These are phyloP conservation scores for Itoplectis maculator DNA, from an alignment of 2,888 invertebrate species.

Conservation along the genomic window DNA sequence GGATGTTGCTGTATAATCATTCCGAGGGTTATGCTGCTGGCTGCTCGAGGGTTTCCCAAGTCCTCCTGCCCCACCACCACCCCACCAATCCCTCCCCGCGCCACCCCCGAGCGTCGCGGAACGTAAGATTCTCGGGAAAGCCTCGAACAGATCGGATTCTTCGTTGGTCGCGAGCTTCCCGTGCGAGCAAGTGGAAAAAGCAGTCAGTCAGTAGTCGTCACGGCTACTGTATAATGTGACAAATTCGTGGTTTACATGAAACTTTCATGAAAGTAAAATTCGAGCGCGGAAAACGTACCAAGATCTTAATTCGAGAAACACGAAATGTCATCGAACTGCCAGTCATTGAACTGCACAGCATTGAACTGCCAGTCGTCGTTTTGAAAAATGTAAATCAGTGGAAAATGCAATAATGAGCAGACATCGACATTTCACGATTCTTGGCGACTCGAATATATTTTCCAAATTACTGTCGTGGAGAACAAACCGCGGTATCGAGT, in stretches of 20 bases:
- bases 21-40: slow-evolving; percentile 74
- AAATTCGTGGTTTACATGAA: neutral
- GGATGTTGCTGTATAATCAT: slow-evolving; percentile 82
- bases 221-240: neutral
- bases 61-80: slow-evolving; percentile 20
- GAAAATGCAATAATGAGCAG: too few species aligned
- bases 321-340: too few species aligned
- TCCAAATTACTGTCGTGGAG: too few species aligned
- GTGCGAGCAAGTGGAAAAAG: neutral
- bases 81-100: too few species aligned
- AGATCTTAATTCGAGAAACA: neutral
- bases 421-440: too few species aligned
- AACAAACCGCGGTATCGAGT: too few species aligned
- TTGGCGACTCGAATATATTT: too few species aligned
- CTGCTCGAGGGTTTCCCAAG: slow-evolving; percentile 60
- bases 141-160: slow-evolving; percentile 1
- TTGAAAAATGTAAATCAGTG: too few species aligned
- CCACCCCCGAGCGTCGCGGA: slow-evolving; percentile 50
- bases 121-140: slow-evolving; percentile 46
- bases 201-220: slow-evolving; percentile 1
- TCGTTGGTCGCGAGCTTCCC: neutral
- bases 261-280: neutral
- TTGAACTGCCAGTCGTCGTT: too few species aligned
- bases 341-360: too few species aligned
- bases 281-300: neutral